phyloP scores from a whole-genome alignment of 2,797 vertebrate genomes.

The Tenualosa ilisha region DNA sequence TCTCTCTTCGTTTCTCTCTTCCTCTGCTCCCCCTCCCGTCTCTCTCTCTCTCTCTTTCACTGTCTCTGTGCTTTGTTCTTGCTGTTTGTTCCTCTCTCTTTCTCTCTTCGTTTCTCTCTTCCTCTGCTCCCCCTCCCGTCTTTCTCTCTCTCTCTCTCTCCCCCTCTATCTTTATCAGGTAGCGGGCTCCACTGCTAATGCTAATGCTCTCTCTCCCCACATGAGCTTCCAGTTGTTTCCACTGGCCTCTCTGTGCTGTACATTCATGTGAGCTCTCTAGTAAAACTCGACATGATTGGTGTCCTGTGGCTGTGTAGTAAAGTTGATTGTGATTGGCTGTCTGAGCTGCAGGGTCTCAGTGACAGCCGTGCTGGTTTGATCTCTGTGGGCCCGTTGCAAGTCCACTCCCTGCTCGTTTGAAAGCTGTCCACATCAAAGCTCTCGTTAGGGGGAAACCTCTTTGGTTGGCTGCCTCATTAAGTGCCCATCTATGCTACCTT shows the following conservation, averaged over 20 bases:
- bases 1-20: background rate
- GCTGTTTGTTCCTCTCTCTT: too few species aligned
- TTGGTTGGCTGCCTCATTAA: background rate
- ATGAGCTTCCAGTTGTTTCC: background rate
- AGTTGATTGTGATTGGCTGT: background rate
- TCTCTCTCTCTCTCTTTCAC: background rate
- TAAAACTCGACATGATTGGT: background rate
- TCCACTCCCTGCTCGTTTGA: background rate
- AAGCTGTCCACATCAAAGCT: constrained; percentile 4
- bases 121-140: too few species aligned
- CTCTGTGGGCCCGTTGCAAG: background rate
- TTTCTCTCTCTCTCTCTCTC: background rate
- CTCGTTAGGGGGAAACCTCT: background rate
- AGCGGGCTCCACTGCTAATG: too few species aligned
- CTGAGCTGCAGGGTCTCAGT: background rate
- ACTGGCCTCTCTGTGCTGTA: background rate
- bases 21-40: too few species aligned
- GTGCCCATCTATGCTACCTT: background rate
- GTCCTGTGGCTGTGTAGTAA: background rate
- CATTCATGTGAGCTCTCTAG: background rate
- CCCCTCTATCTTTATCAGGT: background rate
- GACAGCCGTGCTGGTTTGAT: background rate
- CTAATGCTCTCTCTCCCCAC: background rate
- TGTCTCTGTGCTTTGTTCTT: too few species aligned
- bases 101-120: background rate